Base-by-base conservation (phyloP, 1,140 invertebrate genomes). In the Cylas formicarius region DNA sequence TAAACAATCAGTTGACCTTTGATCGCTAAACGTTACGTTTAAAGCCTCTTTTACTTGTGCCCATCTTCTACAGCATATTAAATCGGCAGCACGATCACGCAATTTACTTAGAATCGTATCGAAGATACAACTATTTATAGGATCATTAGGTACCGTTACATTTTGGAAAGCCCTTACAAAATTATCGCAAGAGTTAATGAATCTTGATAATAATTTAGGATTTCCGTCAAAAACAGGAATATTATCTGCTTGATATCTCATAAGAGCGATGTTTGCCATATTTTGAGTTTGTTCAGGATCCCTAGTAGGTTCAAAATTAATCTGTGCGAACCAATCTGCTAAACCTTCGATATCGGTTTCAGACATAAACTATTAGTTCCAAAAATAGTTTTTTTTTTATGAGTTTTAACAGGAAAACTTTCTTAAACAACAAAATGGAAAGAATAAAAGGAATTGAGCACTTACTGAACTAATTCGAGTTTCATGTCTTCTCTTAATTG, bases 1-100 rank as follows among this genome's bases (percentile, higher is more conserved):
- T 28, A 56, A 26, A 38, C 54, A 56, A 42, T 53, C 48, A 24
- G 48, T 18, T 14, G 46, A 48, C 29, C 51, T 31, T 44, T 56
- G 54, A 43, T 53, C 44, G 10, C 44, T 18, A 31, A 53, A 51
- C 34, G 24, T 53, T n/a, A 47, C 17, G 22, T 26, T 36, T 22
- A 56, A 18, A 1, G 24, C 35, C n/a, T 41, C 13, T 45, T 54
- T 54, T 18, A 54, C 47, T 10, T 16, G 4, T 9, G n/a, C 13
- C 49, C 55, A 56, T 11, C 13, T 37, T 50, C 51, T 18, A 8
- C 35, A 41, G 21, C 24, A 33, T 34, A 56, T 53, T 44, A 56
- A 37, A 18, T 34, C 22, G 35, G 29, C 22, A 13, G 48, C 39
- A 26, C 53, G 45, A 40, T 26, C 47, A 22, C 4, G 27, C 37